Conservation (phyloP, 1,140 invertebrate genomes). For the Capitella teleta region DNA sequence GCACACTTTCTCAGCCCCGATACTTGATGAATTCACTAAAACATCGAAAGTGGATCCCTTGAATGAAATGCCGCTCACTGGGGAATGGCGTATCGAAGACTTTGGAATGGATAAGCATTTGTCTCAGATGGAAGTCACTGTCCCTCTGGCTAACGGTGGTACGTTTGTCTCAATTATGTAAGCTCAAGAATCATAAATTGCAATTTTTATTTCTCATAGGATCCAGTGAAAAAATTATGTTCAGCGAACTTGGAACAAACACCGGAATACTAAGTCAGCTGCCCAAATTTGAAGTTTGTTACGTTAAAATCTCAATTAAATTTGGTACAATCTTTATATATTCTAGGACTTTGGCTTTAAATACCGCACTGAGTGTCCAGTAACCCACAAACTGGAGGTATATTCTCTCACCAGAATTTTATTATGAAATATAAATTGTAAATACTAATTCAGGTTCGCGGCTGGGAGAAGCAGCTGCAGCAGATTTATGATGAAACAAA, state of each 20-base stretch:
- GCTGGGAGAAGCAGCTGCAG: conserved; percentile 37
- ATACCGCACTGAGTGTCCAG: too few relatives aligned
- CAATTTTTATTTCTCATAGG: too few relatives aligned
- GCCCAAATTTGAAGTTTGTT: neutral
- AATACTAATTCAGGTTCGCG: conserved; percentile 25
- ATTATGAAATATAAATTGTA: too few relatives aligned
- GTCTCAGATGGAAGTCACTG: conserved; percentile 14
- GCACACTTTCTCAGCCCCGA: conserved; percentile 26
- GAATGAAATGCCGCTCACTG: conserved; percentile 18
- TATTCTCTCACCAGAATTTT: too few relatives aligned
- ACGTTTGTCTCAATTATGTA: too few relatives aligned
- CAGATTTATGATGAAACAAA: conserved; percentile 34
- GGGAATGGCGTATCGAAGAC: conserved; percentile 26
- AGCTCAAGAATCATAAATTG: too few relatives aligned
- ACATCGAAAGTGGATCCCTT: conserved; percentile 32
- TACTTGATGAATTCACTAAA: conserved; percentile 26
- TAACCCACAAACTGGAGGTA: too few relatives aligned
- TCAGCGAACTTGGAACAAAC: neutral
- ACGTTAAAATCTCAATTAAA: too few relatives aligned
- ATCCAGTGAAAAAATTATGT: neutral
- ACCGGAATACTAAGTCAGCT: neutral
- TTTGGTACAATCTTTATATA: too few relatives aligned
- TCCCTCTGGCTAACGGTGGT: conserved; percentile 30
- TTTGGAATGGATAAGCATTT: conserved; percentile 23
- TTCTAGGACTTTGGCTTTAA: too few relatives aligned